These are phyloP conservation scores for Sminthurides aquaticus DNA, from an alignment of 2,888 invertebrate species.

Conservation along the genomic window DNA sequence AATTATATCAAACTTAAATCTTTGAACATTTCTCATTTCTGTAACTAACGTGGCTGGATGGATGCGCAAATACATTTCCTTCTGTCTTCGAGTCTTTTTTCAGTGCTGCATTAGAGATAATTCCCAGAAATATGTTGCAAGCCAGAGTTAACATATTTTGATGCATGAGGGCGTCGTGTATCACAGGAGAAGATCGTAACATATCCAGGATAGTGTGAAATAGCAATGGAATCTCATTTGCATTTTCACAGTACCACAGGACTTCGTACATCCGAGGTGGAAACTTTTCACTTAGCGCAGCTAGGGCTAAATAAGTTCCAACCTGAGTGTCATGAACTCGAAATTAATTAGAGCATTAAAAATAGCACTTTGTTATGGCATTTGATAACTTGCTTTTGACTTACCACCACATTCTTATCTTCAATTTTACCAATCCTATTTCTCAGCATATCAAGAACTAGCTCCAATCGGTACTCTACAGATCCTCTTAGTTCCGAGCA, in stretches of 20 bases:
- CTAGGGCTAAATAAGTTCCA: conserved; percentile 63
- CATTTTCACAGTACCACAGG: conserved; percentile 57
- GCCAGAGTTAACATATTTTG: conserved; percentile 51
- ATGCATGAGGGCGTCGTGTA: conserved; percentile 54
- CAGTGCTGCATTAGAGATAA: conserved; percentile 11
- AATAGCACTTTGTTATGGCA: not conserved
- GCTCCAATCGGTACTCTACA: conserved; percentile 12
- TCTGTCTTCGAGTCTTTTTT: conserved; percentile 4
- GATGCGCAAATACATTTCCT: conserved; percentile 18
- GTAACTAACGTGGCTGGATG: conserved; percentile 1
- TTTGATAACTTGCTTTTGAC: not conserved
- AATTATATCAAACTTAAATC: not conserved
- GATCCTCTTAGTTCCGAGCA: not conserved
- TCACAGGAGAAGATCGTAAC: conserved; percentile 51
- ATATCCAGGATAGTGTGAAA: conserved; percentile 49
- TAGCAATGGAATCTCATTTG: conserved; percentile 38
- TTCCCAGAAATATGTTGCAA: conserved; percentile 52
- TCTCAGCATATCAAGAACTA: conserved; percentile 21
- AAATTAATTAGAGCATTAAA: too few species aligned
- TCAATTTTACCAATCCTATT: conserved; percentile 13
- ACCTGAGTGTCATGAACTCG: conserved; percentile 47
- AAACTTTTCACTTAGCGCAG: conserved; percentile 58
- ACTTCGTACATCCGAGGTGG: conserved; percentile 60
- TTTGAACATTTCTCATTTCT: too few species aligned
- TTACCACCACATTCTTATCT: conserved; percentile 26